Percentiles rank a stretch among this genome's conserved stretches.
phyloP scores from a whole-genome alignment of 2,888 invertebrate genomes.

The Synergus laeviventris region DNA sequence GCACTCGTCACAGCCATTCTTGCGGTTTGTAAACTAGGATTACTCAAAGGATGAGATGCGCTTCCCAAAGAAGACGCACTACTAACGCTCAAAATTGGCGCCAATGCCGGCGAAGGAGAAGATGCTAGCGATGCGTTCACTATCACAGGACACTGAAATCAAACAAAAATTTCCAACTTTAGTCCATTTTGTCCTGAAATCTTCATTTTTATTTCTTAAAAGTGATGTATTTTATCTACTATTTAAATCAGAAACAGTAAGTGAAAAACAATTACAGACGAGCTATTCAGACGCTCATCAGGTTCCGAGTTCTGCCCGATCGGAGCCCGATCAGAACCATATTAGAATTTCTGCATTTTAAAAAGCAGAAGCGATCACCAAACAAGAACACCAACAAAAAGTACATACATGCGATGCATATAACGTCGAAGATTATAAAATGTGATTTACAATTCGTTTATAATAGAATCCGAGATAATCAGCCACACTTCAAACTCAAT shows the following conservation, averaged over 20 bases:
- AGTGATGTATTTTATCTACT: too few relatives aligned
- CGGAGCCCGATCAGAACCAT: too few relatives aligned
- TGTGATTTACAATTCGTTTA: constrained; percentile 7
- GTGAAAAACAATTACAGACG: too few relatives aligned
- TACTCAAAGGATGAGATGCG: constrained; percentile 63
- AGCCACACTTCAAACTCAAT: background rate
- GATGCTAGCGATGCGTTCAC: constrained; percentile 71
- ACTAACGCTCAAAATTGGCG: constrained; percentile 64
- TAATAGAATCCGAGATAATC: constrained; percentile 1
- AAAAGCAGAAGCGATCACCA: constrained; percentile 13
- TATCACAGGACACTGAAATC: constrained; percentile 74
- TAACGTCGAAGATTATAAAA: background rate
- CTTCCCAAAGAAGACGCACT: constrained; percentile 66
- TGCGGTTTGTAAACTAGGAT: constrained; percentile 70
- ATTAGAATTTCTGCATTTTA: too few relatives aligned
- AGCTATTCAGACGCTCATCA: too few relatives aligned
- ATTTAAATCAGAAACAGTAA: too few relatives aligned
- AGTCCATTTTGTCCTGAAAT: background rate
- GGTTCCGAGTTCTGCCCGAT: too few relatives aligned
- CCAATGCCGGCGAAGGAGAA: constrained; percentile 69
- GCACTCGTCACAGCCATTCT: constrained; percentile 78
- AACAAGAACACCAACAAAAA: background rate
- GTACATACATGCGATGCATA: background rate
- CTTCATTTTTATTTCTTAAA: background rate
- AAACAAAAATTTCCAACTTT: constrained; percentile 3